phyloP scores from a whole-genome alignment of 1,140 invertebrate species.

The Drosophila tani region DNA sequence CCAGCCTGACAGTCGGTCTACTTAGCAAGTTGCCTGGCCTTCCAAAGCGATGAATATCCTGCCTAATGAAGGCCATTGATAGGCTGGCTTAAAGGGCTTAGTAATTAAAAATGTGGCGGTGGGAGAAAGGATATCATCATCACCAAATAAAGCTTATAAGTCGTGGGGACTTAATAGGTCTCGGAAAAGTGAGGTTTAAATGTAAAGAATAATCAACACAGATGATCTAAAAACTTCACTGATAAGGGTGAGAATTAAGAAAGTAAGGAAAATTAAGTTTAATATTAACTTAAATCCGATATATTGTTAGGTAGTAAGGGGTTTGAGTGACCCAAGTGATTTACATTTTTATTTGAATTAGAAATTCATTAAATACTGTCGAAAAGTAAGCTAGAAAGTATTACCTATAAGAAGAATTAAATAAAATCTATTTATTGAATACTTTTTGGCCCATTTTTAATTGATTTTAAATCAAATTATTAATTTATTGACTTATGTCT shows the following conservation, averaged over 20 bases:
- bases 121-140: background rate
- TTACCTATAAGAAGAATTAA: too few species aligned
- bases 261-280: background rate
- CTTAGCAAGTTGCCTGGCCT: conserved; percentile 41
- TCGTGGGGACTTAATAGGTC: background rate
- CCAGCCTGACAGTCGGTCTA: conserved; percentile 43
- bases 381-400: too few species aligned
- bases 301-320: too few species aligned
- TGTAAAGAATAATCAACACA: too few species aligned
- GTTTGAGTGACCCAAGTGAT: too few species aligned
- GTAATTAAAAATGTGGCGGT: conserved; percentile 14
- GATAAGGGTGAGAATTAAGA: background rate
- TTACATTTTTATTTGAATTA: background rate
- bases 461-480: background rate
- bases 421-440: too few species aligned
- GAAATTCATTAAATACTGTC: background rate
- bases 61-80: conserved; percentile 41
- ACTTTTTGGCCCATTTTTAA: too few species aligned
- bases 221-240: background rate
- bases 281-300: too few species aligned
- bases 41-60: conserved; percentile 26
- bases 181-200: background rate
- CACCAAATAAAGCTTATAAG: background rate
- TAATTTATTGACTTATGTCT: background rate
- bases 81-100: background rate